Conservation (phyloP, 2,888 invertebrate species). For the Microchrysa polita region DNA sequence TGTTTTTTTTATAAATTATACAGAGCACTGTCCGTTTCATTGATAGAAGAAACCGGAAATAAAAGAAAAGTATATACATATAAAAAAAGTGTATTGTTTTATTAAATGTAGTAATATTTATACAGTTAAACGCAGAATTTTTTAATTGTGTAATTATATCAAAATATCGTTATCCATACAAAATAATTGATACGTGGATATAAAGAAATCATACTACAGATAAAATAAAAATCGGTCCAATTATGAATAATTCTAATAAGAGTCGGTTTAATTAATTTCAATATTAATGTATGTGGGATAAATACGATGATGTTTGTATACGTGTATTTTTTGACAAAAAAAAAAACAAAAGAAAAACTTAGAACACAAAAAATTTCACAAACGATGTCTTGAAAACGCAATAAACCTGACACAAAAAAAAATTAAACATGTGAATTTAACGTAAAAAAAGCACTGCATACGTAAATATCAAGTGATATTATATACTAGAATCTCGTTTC, state of each 20-base stretch:
- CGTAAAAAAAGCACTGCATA: neutral
- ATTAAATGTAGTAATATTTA: conserved; percentile 32
- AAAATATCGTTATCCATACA: conserved; percentile 38
- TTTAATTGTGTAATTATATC: conserved; percentile 28
- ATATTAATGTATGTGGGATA: neutral
- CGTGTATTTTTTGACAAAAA: neutral
- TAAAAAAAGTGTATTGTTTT: conserved; percentile 40
- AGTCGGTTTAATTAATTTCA: neutral
- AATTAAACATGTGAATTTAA: neutral
- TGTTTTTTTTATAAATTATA: too few species aligned
- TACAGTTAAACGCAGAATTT: conserved; percentile 34
- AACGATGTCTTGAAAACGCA: neutral
- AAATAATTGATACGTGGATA: conserved; percentile 9
- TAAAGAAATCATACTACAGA: conserved; percentile 29
- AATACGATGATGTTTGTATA: conserved; percentile 12
- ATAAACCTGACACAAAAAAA: neutral
- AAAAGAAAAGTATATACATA: conserved; percentile 26
- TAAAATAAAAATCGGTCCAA: conserved; percentile 1
- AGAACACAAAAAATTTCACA: neutral
- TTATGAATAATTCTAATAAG: conserved; percentile 29
- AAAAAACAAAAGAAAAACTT: neutral
- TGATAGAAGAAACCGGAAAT: too few species aligned
- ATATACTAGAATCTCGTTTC: neutral
- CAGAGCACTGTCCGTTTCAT: too few species aligned
- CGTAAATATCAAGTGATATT: neutral